These are phyloP conservation scores for Ambastaia sidthimunki DNA, from an alignment of 2,797 vertebrate genomes.

Conservation along the genomic window DNA sequence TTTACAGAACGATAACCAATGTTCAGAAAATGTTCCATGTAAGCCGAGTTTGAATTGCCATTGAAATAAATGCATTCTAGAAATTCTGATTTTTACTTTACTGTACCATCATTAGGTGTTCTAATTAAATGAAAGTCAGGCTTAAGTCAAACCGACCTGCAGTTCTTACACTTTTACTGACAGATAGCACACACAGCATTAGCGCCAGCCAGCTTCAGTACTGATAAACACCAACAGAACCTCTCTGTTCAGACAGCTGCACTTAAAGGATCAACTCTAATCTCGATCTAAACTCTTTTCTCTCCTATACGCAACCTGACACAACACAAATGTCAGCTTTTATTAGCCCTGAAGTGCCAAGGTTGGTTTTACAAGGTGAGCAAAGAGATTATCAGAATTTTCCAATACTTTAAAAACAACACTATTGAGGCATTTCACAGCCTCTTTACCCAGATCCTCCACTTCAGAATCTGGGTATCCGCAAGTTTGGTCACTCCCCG, in stretches of 20 bases:
- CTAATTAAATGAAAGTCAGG: slow-evolving; percentile 27
- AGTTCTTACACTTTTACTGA: slow-evolving; percentile 37
- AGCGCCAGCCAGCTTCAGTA: slow-evolving; percentile 35
- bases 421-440: slow-evolving; percentile 40
- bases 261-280: slow-evolving; percentile 53
- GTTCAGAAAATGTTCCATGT: no score
- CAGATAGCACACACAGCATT: slow-evolving; percentile 23
- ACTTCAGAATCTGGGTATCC: slow-evolving; percentile 27
- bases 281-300: slow-evolving; percentile 42
- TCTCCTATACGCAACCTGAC: slow-evolving; percentile 37
- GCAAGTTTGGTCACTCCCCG: slow-evolving; percentile 1
- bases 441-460: slow-evolving; percentile 39
- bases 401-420: slow-evolving; percentile 34
- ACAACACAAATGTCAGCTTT: slow-evolving; percentile 39
- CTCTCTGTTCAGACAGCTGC: slow-evolving; percentile 37
- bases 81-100: no score
- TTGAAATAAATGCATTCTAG: not conserved
- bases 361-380: slow-evolving; percentile 38
- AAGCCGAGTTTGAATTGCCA: not conserved
- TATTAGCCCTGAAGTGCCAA: slow-evolving; percentile 31
- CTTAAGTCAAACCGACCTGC: slow-evolving; percentile 23
- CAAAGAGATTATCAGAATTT: slow-evolving; percentile 48
- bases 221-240: slow-evolving; percentile 29
- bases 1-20: no score
- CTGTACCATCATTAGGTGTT: no score